Evolutionary conservation across 37 sponge, comb jelly and placozoan species (phyloP).

Genomic region (Beroe forskalii): DNA sequence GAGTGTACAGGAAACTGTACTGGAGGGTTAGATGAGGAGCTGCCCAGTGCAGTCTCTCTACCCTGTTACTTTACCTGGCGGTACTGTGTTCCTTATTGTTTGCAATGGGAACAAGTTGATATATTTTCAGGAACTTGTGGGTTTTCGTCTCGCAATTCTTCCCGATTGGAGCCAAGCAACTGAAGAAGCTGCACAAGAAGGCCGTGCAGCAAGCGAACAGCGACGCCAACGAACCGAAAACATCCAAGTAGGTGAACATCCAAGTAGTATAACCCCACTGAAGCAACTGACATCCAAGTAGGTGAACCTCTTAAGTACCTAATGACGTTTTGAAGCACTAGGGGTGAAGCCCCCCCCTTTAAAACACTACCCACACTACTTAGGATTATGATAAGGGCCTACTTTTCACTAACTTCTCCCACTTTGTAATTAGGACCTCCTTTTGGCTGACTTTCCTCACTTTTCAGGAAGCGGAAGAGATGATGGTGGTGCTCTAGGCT

Average conservation of each 20-base stretch:
- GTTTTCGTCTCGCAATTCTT: conserved; percentile 93
- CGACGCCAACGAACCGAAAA: neutral
- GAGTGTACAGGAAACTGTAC: too few species aligned
- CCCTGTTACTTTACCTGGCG: too few species aligned
- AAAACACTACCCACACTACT: too few species aligned
- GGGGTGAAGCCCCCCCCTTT: too few species aligned
- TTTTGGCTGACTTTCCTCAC: neutral
- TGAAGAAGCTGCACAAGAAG: conserved; percentile 71
- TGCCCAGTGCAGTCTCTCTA: too few species aligned
- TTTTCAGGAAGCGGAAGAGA: conserved; percentile 54
- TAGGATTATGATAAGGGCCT: too few species aligned
- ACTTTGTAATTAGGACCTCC: neutral
- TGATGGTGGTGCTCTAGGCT: neutral
- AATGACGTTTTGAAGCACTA: neutral
- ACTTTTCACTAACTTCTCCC: too few species aligned
- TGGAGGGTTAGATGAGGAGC: too few species aligned
- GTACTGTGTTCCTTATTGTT: too few species aligned
- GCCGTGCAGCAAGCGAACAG: conserved; percentile 67
- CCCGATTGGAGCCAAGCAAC: conserved; percentile 69
- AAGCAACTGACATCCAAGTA: too few species aligned
- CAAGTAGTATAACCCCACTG: neutral
- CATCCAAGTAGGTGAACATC: conserved; percentile 18
- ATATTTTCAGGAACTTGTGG: conserved; percentile 82
- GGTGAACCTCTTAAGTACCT: neutral
- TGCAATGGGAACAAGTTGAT: too few species aligned